Evolutionary conservation across 2,797 vertebrate genomes (phyloP).

Genomic region (Halcyon badia): DNA sequence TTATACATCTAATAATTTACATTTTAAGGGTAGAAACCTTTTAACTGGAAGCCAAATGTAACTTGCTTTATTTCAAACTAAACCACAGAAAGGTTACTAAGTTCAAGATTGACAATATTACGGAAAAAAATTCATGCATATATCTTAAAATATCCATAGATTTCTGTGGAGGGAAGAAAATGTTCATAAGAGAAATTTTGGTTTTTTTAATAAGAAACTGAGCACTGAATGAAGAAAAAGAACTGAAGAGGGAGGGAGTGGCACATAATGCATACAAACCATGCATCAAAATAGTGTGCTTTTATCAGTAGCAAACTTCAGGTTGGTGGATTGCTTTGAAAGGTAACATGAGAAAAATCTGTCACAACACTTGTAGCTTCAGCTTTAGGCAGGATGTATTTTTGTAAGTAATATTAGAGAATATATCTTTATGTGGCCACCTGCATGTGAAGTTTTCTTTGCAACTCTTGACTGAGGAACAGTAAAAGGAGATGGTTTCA

Average conservation of each 20-base stretch:
- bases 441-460: rapidly evolving
- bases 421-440: rapidly evolving
- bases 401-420: not conserved
- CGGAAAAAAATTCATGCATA: not conserved
- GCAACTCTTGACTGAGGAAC: not conserved
- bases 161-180: not conserved
- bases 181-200: not conserved
- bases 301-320: not conserved
- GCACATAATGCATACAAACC: not conserved
- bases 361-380: not conserved
- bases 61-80: not conserved
- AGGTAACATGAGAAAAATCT: not conserved
- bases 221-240: not conserved
- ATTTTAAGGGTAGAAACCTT: not conserved
- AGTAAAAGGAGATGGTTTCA: not conserved
- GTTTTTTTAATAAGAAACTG: not conserved
- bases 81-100: not conserved
- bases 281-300: not conserved
- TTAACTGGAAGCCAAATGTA: not conserved
- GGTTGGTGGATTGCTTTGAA: not conserved
- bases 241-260: not conserved
- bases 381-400: not conserved
- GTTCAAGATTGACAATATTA: not conserved
- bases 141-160: not conserved
- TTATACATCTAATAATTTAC: not conserved